A percentile compares a stretch with the other conserved stretches of the same genome.
Evolutionary conservation across 2,113 vertebrate genomes (phyloP).

Genomic region (Caranx ignobilis): DNA sequence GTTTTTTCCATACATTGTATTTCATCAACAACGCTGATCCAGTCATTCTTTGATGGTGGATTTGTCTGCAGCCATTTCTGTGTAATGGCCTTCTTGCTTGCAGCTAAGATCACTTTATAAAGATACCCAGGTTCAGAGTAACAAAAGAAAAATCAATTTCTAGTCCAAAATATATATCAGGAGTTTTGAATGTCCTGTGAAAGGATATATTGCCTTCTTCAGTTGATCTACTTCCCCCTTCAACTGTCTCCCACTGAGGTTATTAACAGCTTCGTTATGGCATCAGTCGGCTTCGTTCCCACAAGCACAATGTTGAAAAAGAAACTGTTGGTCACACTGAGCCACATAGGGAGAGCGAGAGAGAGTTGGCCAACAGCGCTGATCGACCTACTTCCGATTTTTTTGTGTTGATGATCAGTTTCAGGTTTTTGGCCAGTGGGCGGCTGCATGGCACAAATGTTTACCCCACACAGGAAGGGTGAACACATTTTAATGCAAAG

Average conservation of each 20-base stretch:
- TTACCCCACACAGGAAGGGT: slow-evolving; percentile 57
- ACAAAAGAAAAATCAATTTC: too few relatives aligned
- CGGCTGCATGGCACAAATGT: slow-evolving; percentile 46
- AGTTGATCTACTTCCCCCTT: too few relatives aligned
- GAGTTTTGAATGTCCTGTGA: too few relatives aligned
- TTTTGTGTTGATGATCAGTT: slow-evolving; percentile 60
- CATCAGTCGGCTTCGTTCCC: slow-evolving; percentile 50
- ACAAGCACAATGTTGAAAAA: slow-evolving; percentile 54
- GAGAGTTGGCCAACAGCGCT: slow-evolving; percentile 57
- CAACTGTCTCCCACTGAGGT: slow-evolving; percentile 39
- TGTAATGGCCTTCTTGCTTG: too few relatives aligned
- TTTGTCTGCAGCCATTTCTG: too few relatives aligned
- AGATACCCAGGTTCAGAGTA: too few relatives aligned
- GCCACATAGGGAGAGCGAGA: slow-evolving; percentile 27
- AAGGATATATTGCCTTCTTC: too few relatives aligned
- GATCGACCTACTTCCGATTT: slow-evolving; percentile 71
- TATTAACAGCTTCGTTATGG: slow-evolving; percentile 59
- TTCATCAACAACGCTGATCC: too few relatives aligned
- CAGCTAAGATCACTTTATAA: too few relatives aligned
- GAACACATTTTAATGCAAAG: slow-evolving; percentile 47
- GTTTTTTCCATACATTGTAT: too few relatives aligned
- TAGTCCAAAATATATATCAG: too few relatives aligned
- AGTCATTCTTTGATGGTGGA: too few relatives aligned
- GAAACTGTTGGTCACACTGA: slow-evolving; percentile 53
- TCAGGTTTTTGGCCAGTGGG: slow-evolving; percentile 58